Conservation (phyloP, 92 coral and sea anemone genomes). For the Epizoanthus ramosus region DNA sequence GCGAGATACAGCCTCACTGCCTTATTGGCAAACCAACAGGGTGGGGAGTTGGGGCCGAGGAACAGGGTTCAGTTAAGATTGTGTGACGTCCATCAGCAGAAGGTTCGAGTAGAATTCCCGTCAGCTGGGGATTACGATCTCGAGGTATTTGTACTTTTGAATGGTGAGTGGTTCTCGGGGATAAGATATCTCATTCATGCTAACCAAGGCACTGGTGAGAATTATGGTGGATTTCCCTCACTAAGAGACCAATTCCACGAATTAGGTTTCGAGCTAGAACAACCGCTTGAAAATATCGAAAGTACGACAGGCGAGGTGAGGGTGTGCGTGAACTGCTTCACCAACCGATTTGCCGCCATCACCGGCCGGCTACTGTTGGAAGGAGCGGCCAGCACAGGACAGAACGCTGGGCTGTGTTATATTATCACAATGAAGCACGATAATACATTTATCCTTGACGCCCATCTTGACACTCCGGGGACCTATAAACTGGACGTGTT, state of each 20-base stretch:
- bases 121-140: constrained; percentile 64
- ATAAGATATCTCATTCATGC: constrained; percentile 55
- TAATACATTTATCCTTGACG: constrained; percentile 49
- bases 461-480: constrained; percentile 63
- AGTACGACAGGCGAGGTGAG: constrained; percentile 56
- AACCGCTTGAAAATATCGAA: constrained; percentile 66
- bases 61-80: constrained; percentile 63
- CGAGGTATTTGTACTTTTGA: constrained; percentile 52
- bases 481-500: constrained; percentile 65
- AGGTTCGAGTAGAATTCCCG: constrained; percentile 72
- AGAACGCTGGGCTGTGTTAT: constrained; percentile 43
- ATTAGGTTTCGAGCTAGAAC: constrained; percentile 54
- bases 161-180: constrained; percentile 60
- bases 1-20: constrained; percentile 58
- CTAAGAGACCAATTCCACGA: constrained; percentile 57
- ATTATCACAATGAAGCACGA: constrained; percentile 38
- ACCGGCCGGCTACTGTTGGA: constrained; percentile 49
- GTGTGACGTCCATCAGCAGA: constrained; percentile 69
- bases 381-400: constrained; percentile 9
- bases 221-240: constrained; percentile 68
- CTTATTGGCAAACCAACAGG: constrained; percentile 41
- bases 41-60: constrained; percentile 1
- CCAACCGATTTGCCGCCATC: constrained; percentile 48
- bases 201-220: constrained; percentile 43
- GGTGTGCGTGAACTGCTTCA: constrained; percentile 44